Base-by-base conservation (phyloP, 1,140 invertebrate genomes). In the Charaxes varanes region DNA sequence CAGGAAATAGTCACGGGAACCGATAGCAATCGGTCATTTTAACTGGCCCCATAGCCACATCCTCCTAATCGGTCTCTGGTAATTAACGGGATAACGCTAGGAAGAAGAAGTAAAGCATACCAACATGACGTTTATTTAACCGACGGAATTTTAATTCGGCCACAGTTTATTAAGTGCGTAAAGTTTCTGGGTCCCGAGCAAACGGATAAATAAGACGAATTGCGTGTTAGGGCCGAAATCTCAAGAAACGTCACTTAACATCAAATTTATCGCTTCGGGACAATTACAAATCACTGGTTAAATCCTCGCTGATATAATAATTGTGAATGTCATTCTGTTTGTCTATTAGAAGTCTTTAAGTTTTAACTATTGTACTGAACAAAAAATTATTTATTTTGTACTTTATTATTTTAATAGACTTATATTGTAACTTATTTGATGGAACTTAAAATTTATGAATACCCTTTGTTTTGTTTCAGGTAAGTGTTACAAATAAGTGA, bases 71-170 rank as follows among this genome's bases (percentile, higher is more conserved):
- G n/a, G n/a, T n/a, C n/a, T n/a, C n/a, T n/a, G n/a, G n/a, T n/a
- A n/a, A n/a, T n/a, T n/a, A n/a, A n/a, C n/a, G n/a, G n/a, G n/a
- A 76, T 68, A 79, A 70, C 62, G 60, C 30, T 49, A 53, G 47
- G 34, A n/a, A 41, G 56, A 68, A 72, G 62, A 66, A 76, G 70
- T 69, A 68, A 71, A 65, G 63, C 63, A 60, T 67, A 72, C 65
- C 57, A 41, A 68, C 67, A 67, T 58, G 66, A 69, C 70, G 71
- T 65, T 71, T 74, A 62, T 68, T 63, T 66, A 73, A 70, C 74
- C 62, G 54, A 56, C 54, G 71, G 77, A 81, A 81, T 81, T 81
- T 81, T 77, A 78, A 81, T 77, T 79, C 62, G 62, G 56, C 66
- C 55, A 62, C 35, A 71, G 67, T 81, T 72, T 76, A 81, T 77